phyloP scores from a whole-genome alignment of 2,888 invertebrate species.

The Athetis lepigone region DNA sequence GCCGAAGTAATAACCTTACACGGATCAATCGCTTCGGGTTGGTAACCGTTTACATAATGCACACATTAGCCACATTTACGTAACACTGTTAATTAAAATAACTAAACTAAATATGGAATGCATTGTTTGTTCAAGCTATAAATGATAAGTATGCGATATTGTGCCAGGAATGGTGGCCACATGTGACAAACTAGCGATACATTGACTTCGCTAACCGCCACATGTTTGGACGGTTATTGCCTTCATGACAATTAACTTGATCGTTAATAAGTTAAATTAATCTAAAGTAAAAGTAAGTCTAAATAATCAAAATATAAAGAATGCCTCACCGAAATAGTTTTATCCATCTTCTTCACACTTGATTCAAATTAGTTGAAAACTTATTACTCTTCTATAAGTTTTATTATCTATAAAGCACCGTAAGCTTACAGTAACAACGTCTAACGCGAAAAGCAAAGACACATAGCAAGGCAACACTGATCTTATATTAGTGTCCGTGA shows the following conservation, averaged over 20 bases:
- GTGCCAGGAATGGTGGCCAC: conserved; percentile 83
- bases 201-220: conserved; percentile 81
- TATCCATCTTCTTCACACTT: conserved; percentile 67
- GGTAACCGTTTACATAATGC: conserved; percentile 66
- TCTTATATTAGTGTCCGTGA: conserved; percentile 80
- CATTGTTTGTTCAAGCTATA: conserved; percentile 58
- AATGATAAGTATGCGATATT: conserved; percentile 65
- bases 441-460: conserved; percentile 89
- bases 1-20: conserved; percentile 73
- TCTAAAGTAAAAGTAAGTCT: conserved; percentile 40
- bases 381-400: conserved; percentile 60
- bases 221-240: conserved; percentile 84
- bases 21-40: conserved; percentile 70
- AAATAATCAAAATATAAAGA: conserved; percentile 53
- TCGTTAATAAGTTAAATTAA: conserved; percentile 47
- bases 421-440: conserved; percentile 79
- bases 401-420: conserved; percentile 84
- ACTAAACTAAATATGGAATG: conserved; percentile 40
- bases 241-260: conserved; percentile 69
- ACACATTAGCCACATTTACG: conserved; percentile 43
- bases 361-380: conserved; percentile 59
- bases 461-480: conserved; percentile 90
- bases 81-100: conserved; percentile 31
- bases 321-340: conserved; percentile 73
- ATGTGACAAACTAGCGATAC: conserved; percentile 81